Conservation (phyloP, 2,113 vertebrate genomes). For the Hirundichthys speculiger region DNA sequence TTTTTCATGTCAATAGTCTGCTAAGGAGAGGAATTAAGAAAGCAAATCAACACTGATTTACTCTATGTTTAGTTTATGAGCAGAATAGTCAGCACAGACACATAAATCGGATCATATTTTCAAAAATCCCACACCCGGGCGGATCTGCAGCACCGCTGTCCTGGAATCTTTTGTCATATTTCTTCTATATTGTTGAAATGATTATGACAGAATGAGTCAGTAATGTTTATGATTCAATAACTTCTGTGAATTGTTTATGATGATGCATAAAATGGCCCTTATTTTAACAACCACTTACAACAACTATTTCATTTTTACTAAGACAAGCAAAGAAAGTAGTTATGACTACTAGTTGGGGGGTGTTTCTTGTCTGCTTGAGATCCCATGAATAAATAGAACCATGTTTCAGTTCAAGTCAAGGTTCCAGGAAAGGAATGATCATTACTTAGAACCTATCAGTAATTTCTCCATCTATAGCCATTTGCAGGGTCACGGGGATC, state of each 20-base stretch:
- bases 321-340: not conserved
- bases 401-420: not conserved
- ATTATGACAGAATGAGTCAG: slow-evolving; percentile 11
- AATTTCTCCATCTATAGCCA: too few species aligned
- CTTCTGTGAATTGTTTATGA: slow-evolving; percentile 1
- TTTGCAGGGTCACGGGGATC: too few species aligned
- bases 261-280: slow-evolving; percentile 13
- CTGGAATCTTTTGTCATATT: slow-evolving; percentile 8
- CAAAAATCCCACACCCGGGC: too few species aligned
- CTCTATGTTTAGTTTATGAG: slow-evolving; percentile 43
- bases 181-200: slow-evolving; percentile 14
- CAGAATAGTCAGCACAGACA: slow-evolving; percentile 19
- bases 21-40: slow-evolving; percentile 1
- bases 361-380: not conserved
- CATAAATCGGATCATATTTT: slow-evolving; percentile 22
- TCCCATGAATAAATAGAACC: too few species aligned
- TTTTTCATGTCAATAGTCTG: too few species aligned
- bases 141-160: not conserved
- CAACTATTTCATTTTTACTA: slow-evolving; percentile 2
- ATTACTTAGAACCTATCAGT: too few species aligned
- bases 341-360: not conserved
- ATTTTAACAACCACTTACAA: slow-evolving; percentile 13
- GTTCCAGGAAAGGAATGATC: not conserved
- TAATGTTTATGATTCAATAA: slow-evolving; percentile 2
- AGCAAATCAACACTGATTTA: slow-evolving; percentile 34